phyloP scores from a whole-genome alignment of 1,140 invertebrate genomes.

The Wiebesia pumilae region DNA sequence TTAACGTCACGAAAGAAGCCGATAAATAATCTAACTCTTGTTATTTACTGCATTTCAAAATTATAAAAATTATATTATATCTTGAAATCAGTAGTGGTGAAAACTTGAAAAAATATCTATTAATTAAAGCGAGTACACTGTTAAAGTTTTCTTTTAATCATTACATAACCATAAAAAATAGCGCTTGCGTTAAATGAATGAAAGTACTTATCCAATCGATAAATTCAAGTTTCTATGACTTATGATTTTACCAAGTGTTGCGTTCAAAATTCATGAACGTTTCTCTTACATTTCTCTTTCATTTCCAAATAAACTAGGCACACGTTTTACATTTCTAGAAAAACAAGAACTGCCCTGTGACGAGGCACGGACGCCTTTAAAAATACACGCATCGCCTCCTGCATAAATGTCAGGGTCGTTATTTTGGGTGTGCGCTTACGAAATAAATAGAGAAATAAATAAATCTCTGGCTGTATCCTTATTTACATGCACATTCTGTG shows the following conservation, averaged over 20 bases:
- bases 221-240: no score
- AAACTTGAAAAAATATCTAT: no score
- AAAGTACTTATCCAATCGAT: no score
- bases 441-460: slow-evolving; percentile 34
- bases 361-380: background rate
- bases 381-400: background rate
- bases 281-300: background rate
- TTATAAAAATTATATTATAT: no score
- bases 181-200: no score
- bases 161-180: no score
- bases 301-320: background rate
- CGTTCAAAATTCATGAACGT: background rate
- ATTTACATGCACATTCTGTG: background rate
- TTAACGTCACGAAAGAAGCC: no score
- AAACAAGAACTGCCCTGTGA: background rate
- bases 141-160: no score
- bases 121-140: no score
- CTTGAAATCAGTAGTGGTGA: no score
- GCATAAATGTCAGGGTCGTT: slow-evolving; percentile 33
- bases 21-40: no score
- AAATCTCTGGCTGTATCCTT: slow-evolving; percentile 1
- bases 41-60: no score
- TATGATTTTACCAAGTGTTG: background rate
- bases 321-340: background rate
- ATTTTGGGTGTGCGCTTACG: slow-evolving; percentile 11